These are phyloP conservation scores for Aplodontia rufa DNA, from an alignment of 2,113 vertebrate species.

Conservation along the genomic window DNA sequence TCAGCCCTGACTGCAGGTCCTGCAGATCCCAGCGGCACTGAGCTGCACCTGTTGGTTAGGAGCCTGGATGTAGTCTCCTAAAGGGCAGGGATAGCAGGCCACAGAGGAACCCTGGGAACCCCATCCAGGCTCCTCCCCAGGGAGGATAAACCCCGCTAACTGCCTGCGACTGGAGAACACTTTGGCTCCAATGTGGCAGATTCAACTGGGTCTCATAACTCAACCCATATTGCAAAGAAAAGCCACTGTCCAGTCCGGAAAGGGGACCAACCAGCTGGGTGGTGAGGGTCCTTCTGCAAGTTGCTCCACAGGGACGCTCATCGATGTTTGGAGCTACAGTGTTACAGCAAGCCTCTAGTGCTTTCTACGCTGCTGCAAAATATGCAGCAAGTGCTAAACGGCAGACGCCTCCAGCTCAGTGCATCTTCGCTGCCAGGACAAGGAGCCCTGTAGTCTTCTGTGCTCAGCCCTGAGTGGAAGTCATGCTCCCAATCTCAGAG, in stretches of 20 bases:
- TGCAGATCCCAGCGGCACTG: too few species aligned
- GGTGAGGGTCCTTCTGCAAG: not conserved
- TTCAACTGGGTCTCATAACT: not conserved
- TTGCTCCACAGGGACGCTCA: too few species aligned
- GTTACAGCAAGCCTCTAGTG: not conserved
- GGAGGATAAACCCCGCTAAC: not conserved
- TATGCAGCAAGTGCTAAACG: too few species aligned
- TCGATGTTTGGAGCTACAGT: not conserved
- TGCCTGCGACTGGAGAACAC: not conserved
- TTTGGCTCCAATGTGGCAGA: not conserved
- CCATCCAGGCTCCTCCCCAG: not conserved
- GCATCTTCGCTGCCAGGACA: not conserved
- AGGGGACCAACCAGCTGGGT: not conserved
- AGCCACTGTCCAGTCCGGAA: not conserved
- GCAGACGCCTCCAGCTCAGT: too few species aligned
- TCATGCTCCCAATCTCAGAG: fast-evolving
- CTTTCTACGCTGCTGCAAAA: too few species aligned
- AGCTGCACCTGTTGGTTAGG: too few species aligned
- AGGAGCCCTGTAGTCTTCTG: not conserved
- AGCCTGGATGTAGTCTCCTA: not conserved
- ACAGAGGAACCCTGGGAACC: not conserved
- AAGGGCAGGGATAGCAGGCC: not conserved
- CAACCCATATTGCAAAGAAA: not conserved
- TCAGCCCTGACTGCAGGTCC: too few species aligned
- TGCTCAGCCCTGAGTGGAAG: not conserved